Evolutionary conservation across 1,140 invertebrate species (phyloP), one percentile per base, ranked within the genome.

Genomic region (Halictus rubicundus): DNA sequence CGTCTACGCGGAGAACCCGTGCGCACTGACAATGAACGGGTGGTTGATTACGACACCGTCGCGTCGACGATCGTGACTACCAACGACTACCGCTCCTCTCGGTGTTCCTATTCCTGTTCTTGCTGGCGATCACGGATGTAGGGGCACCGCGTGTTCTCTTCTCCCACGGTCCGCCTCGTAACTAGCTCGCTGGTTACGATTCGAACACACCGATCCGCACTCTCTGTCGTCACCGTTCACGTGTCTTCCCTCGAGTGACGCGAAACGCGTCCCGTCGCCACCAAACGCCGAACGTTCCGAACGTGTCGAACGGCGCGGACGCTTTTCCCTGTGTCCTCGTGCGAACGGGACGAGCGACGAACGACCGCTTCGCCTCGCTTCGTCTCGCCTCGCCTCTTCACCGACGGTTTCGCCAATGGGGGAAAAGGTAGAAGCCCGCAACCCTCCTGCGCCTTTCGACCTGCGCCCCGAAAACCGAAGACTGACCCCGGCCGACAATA

Each of bases 61-160:
- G 4, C 5, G 49, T n/a, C n/a, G 52, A 76, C n/a, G 52, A 76
- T 77, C 46, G 27, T 54, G 52, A 76, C 54, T 68, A 66, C 23
- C 57, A 16, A n/a, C 9, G 57, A 25, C 19, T 61, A 46, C 37
- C 37, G 7, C 57, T 19, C n/a, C 32, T 61, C 42, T 39, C 59
- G 9, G 57, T 61, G 27, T 49, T 69, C 14, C 21, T 49, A 23
- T 39, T 75, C 4, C 46, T 37, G 27, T 61, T 61, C 42, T 42
- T 70, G 46, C 59, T 70, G 2, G 59, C 12, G 14, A 27, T 14
- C 60, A 25, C 14, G 25, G 60, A 19, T n/a, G 27, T 21, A 37
- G 19, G 27, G 60, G 60, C 14, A 32, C 12, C 14, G 25, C 16
- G 25, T 61, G 25, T 37, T 2, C 27, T 63, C 27, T 63, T 37